A percentile compares a stretch with the other conserved stretches of the same genome.
These are phyloP conservation scores for Progne subis DNA, from an alignment of 2,113 vertebrate genomes.

Conservation along the genomic window DNA sequence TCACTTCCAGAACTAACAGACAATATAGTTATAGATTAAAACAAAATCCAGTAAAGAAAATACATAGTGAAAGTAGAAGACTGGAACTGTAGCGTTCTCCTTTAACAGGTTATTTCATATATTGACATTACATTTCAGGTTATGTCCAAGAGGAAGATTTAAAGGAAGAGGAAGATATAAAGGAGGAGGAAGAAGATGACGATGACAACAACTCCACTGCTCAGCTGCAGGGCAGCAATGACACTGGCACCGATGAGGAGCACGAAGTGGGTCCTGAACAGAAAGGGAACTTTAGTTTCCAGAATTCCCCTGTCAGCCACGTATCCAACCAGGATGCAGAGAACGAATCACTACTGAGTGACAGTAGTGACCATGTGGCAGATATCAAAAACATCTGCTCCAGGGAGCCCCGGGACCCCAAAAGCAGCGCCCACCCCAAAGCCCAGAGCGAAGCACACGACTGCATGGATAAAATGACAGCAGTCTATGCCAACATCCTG, in stretches of 20 bases:
- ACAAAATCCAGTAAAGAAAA: neutral
- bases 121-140: constrained; percentile 78
- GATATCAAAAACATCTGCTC: constrained; percentile 88
- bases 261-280: constrained; percentile 88
- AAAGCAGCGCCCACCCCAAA: constrained; percentile 73
- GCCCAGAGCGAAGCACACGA: constrained; percentile 83
- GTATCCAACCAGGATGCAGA: constrained; percentile 93
- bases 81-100: neutral
- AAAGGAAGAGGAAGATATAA: constrained; percentile 81
- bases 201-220: constrained; percentile 84
- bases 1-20: neutral
- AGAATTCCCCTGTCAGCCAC: constrained; percentile 93
- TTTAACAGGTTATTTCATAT: constrained; percentile 18
- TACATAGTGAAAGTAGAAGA: neutral
- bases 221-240: constrained; percentile 85
- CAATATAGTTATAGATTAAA: neutral
- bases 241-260: constrained; percentile 86
- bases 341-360: constrained; percentile 91
- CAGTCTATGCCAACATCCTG: constrained; percentile 95
- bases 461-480: constrained; percentile 97
- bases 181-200: constrained; percentile 89
- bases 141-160: constrained; percentile 92
- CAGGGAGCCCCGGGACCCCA: constrained; percentile 80
- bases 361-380: constrained; percentile 90
- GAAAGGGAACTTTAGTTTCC: constrained; percentile 92